These are phyloP conservation scores for Lophochroa leadbeateri DNA, from an alignment of 2,113 vertebrate species.

Conservation along the genomic window DNA sequence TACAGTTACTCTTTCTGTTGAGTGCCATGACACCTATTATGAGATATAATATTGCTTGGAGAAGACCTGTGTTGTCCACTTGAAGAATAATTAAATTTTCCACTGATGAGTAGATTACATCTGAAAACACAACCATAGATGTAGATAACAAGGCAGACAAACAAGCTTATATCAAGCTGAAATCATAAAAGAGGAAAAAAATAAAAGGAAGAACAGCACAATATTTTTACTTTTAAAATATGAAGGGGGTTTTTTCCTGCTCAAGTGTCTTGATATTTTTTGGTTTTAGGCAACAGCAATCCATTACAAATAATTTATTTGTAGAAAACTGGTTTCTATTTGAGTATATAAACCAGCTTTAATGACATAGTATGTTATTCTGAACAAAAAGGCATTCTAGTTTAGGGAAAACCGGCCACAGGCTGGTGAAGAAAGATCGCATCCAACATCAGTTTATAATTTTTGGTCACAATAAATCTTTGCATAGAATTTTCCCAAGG, in stretches of 20 bases:
- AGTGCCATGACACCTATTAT: not conserved
- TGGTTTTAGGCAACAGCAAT: not conserved
- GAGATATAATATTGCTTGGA: not conserved
- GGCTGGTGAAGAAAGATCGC: not conserved
- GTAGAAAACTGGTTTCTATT: not conserved
- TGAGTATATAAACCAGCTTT: not conserved
- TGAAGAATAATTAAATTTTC: conserved; percentile 39
- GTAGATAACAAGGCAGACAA: not conserved
- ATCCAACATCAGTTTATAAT: not conserved
- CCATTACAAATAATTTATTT: not conserved
- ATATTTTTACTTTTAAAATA: not conserved
- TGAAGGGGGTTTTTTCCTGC: not conserved
- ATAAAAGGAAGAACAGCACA: not conserved
- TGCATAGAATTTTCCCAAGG: not conserved
- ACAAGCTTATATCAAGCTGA: not conserved
- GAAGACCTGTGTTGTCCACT: not conserved
- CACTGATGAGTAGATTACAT: not conserved
- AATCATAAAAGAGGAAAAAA: not conserved
- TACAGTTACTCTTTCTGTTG: not conserved
- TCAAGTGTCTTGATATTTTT: not conserved
- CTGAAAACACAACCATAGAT: not conserved
- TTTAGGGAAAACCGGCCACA: not conserved
- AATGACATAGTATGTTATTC: not conserved
- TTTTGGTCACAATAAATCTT: not conserved
- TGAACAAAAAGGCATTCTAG: not conserved